Conservation (phyloP, 2,797 vertebrate species). For the Phalloptychus januarius region DNA sequence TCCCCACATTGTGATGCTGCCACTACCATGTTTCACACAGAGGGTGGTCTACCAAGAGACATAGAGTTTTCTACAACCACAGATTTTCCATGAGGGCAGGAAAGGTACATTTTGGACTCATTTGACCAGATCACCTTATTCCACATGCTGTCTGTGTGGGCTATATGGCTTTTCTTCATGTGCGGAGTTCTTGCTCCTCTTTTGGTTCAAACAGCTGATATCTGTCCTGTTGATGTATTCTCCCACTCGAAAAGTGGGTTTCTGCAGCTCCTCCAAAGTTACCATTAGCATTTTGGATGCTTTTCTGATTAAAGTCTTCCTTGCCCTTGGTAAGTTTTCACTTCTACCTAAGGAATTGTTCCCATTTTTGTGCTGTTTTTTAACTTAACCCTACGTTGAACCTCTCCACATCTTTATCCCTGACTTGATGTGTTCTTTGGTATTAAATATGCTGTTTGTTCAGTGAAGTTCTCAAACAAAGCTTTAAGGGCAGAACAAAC, state of each 20-base stretch:
- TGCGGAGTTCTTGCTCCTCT: background rate
- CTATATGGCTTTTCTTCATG: background rate
- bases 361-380: background rate
- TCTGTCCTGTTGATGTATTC: background rate
- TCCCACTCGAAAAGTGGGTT: background rate
- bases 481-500: background rate
- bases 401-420: background rate
- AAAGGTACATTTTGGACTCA: background rate
- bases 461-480: background rate
- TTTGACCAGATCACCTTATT: background rate
- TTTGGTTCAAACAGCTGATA: background rate
- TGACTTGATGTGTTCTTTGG: background rate
- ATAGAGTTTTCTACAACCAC: background rate
- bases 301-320: background rate
- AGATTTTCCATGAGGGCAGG: background rate
- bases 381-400: background rate
- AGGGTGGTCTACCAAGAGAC: background rate
- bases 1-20: background rate
- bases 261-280: background rate
- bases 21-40: background rate
- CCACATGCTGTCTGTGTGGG: background rate
- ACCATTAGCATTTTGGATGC: background rate
- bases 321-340: background rate
- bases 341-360: background rate
- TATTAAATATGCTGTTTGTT: background rate